These are phyloP conservation scores for Samia ricini DNA, from an alignment of 1,140 invertebrate species.

Conservation along the genomic window DNA sequence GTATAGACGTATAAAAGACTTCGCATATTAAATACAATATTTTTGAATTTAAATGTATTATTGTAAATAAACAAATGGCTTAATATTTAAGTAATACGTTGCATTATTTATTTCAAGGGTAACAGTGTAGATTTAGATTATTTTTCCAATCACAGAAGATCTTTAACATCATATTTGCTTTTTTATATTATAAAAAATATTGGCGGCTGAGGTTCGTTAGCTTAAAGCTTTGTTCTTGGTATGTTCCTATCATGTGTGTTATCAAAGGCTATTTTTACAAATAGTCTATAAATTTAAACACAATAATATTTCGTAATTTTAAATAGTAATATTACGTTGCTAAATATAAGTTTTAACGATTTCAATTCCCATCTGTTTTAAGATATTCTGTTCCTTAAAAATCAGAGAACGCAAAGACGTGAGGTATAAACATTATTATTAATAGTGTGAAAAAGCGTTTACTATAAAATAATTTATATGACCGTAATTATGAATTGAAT, in stretches of 20 bases:
- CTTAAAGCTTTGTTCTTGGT: too few relatives aligned
- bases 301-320: too few relatives aligned
- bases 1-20: conserved; percentile 28
- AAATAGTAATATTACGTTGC: too few relatives aligned
- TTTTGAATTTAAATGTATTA: conserved; percentile 1
- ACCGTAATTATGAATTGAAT: conserved; percentile 43
- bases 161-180: too few relatives aligned
- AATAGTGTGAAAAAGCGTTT: background rate
- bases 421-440: conserved; percentile 1
- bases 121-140: too few relatives aligned
- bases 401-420: background rate
- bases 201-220: too few relatives aligned
- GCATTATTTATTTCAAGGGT: too few relatives aligned
- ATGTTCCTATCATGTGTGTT: too few relatives aligned
- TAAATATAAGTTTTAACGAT: background rate
- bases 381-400: background rate
- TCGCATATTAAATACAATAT: conserved; percentile 2
- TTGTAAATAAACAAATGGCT: background rate
- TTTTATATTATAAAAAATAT: too few relatives aligned
- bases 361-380: background rate
- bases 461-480: conserved; percentile 4
- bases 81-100: background rate
- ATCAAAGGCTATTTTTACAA: too few relatives aligned
- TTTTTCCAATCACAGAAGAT: too few relatives aligned
- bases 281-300: too few relatives aligned